Percentiles rank a stretch among this genome's conserved stretches.
phyloP scores from a whole-genome alignment of 2,888 invertebrate genomes.

The Drosophila neotestacea region DNA sequence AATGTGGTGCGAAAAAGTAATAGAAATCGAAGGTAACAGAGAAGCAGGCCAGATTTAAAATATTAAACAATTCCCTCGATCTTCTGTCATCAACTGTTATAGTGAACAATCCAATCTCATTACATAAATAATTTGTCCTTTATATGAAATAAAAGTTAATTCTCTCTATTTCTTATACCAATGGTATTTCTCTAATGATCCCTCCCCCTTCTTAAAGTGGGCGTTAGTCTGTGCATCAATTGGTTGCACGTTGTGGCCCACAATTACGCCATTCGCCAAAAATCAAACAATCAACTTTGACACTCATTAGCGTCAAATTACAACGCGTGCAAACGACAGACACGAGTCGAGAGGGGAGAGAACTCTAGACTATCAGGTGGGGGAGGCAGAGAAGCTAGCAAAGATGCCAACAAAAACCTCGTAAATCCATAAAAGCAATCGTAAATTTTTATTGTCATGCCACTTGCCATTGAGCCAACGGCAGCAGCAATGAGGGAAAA shows the following conservation, averaged over 20 bases:
- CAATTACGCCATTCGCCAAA: conserved; percentile 75
- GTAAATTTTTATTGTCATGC: conserved; percentile 80
- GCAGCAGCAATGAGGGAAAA: conserved; percentile 39
- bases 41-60: too few relatives aligned
- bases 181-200: too few relatives aligned
- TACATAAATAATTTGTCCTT: not conserved
- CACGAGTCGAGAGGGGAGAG: conserved; percentile 3
- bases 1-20: too few relatives aligned
- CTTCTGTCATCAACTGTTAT: too few relatives aligned
- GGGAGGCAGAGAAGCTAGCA: conserved; percentile 5
- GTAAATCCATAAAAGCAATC: conserved; percentile 81
- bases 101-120: too few relatives aligned
- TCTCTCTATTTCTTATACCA: not conserved
- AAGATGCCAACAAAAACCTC: conserved; percentile 55
- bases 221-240: conserved; percentile 22
- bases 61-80: too few relatives aligned
- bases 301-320: conserved; percentile 81
- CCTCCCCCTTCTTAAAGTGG: not conserved
- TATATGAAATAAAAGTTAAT: not conserved
- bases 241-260: conserved; percentile 11
- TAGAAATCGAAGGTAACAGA: too few relatives aligned
- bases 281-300: conserved; percentile 80
- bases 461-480: conserved; percentile 60
- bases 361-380: not conserved
- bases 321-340: conserved; percentile 54